These are phyloP conservation scores for Papilio glaucus DNA, from an alignment of 1,140 invertebrate genomes.

Conservation along the genomic window DNA sequence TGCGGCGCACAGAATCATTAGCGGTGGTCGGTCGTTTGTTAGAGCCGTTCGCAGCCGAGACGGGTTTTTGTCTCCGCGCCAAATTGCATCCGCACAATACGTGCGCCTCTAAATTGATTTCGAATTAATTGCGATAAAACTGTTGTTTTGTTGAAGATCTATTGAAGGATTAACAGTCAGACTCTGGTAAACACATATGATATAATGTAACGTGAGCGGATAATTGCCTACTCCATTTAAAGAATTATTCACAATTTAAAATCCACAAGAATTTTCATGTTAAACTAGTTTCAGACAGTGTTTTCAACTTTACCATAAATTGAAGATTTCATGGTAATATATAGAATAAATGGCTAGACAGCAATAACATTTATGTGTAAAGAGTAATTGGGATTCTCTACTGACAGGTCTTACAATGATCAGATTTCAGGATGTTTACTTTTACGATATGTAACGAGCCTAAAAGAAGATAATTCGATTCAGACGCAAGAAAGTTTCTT, in stretches of 20 bases:
- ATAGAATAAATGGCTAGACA: too few species aligned
- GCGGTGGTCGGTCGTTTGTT: constrained; percentile 79
- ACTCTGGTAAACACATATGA: background rate
- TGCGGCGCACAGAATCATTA: constrained; percentile 75
- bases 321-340: too few species aligned
- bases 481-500: too few species aligned
- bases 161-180: background rate
- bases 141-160: background rate
- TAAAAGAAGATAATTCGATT: too few species aligned
- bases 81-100: constrained; percentile 81
- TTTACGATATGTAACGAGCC: too few species aligned
- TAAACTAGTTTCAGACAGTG: too few species aligned
- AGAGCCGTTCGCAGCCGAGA: constrained; percentile 74
- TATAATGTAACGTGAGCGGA: background rate
- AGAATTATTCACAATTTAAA: background rate
- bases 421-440: too few species aligned
- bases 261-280: too few species aligned
- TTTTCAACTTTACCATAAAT: too few species aligned
- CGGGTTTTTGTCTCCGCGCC: constrained; percentile 77
- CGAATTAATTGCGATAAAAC: constrained; percentile 72
- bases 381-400: too few species aligned
- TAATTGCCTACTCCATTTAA: background rate
- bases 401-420: too few species aligned
- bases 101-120: constrained; percentile 78
- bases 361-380: too few species aligned